Base-by-base conservation (phyloP, 1,140 invertebrate genomes). In the Helicorthomorpha holstii region DNA sequence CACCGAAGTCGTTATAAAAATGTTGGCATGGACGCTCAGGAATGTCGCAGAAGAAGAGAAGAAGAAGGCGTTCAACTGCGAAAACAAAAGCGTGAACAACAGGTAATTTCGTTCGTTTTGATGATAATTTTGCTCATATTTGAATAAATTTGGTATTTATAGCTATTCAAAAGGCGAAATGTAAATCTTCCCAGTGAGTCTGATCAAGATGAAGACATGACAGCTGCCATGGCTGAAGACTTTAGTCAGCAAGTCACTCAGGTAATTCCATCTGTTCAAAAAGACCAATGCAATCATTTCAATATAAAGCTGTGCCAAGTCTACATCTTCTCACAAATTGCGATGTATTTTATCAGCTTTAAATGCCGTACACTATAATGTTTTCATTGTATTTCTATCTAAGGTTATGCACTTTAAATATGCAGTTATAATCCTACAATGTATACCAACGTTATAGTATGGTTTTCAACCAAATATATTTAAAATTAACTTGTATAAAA, bases 1-100 rank as follows among this genome's bases (percentile, higher is more conserved):
- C 89, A 95, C 67, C 87, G 91, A 63, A 83, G 91, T 68, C 81
- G 88, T 54, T 98, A 97, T 68, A 97, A 98, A 79, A 95, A 95
- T 72, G 76, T 79, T 56, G 87, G 82, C 2, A 68, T 95, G 56
- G 91, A 94, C 69, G 85, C 88, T 14, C 82, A 91, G 60, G 92
- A 97, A 68, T 70, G 96, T 52, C 72, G 94, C 23, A 76, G 92
- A 50, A 72, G 93, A 46, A 71, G 93, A 52, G 93, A 98, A 71
- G 93, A 98, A 64, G 91, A 96, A 72, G 92, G 92, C 27, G 83
- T 97, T 24, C 92, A 96, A 63, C 71, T 97, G 27, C 69, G 94
- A 24, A 97, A 97, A 73, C 90, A 93, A 61, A 95, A 95, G 68
- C 68, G 93, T 58, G 93, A 97, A 64, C 82, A 89, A 59, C 85